These are phyloP conservation scores for Octonoba sinensis DNA, from an alignment of 2,888 invertebrate species.

Conservation along the genomic window DNA sequence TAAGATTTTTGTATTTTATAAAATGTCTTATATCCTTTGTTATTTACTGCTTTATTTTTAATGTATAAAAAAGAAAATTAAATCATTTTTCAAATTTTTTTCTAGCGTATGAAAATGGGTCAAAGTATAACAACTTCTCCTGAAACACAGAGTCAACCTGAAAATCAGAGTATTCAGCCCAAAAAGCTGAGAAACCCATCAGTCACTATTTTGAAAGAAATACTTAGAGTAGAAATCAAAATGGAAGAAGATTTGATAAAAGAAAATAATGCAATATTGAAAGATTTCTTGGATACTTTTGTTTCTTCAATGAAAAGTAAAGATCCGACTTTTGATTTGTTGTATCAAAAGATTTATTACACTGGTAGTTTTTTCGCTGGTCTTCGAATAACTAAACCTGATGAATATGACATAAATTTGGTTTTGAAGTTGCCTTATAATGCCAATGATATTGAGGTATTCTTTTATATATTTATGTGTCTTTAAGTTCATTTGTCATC, in stretches of 20 bases:
- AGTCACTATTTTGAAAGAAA: slow-evolving; percentile 78
- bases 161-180: slow-evolving; percentile 13
- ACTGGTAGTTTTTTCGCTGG: slow-evolving; percentile 65
- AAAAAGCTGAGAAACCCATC: slow-evolving; percentile 32
- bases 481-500: too few species aligned
- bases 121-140: too few species aligned
- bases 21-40: too few species aligned
- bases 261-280: slow-evolving; percentile 50
- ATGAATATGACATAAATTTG: slow-evolving; percentile 66
- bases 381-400: slow-evolving; percentile 59
- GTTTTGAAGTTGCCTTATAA: slow-evolving; percentile 64
- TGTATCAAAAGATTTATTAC: slow-evolving; percentile 54
- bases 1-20: too few species aligned
- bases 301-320: slow-evolving; percentile 57
- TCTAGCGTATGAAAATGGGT: too few species aligned
- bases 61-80: too few species aligned
- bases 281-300: slow-evolving; percentile 46
- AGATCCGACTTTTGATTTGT: slow-evolving; percentile 51
- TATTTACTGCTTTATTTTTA: too few species aligned
- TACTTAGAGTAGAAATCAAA: slow-evolving; percentile 32
- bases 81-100: too few species aligned
- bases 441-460: slow-evolving; percentile 51
- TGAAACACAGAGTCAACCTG: neutral
- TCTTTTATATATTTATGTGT: too few species aligned
- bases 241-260: slow-evolving; percentile 33